Evolutionary conservation across 2,888 invertebrate genomes (phyloP).

Genomic region (Heterodera filipjevi): DNA sequence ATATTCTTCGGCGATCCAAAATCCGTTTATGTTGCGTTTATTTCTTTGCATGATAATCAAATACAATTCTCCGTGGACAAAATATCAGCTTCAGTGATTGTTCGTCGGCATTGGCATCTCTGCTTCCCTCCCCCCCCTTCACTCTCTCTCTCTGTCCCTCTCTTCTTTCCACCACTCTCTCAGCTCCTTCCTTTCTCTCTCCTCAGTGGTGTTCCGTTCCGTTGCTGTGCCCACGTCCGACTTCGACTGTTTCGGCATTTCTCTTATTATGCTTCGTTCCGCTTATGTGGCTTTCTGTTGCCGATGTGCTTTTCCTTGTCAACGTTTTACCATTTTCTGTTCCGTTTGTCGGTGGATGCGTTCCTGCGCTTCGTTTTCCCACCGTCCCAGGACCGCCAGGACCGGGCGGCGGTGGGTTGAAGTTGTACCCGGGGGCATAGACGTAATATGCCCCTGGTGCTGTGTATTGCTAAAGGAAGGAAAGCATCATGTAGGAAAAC

Average conservation of each 20-base stretch:
- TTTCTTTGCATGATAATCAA: not conserved
- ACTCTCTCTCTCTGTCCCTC: not conserved
- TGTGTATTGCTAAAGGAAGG: slow-evolving; percentile 21
- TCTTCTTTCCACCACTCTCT: not conserved
- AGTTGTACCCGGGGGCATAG: slow-evolving; percentile 25
- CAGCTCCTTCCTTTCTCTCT: not conserved
- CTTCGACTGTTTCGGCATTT: not conserved
- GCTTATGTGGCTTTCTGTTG: not conserved
- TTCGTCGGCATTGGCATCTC: no score
- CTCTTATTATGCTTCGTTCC: not conserved
- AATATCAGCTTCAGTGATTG: no score
- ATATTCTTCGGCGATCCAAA: not conserved
- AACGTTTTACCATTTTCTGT: slow-evolving; percentile 8
- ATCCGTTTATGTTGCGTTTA: no score
- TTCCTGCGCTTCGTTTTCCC: slow-evolving; percentile 7
- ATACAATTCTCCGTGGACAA: no score
- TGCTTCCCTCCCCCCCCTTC: not conserved
- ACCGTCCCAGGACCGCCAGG: slow-evolving; percentile 7
- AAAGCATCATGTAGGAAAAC: no score
- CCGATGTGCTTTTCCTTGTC: not conserved
- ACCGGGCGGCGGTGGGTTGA: slow-evolving; percentile 19
- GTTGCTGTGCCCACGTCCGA: not conserved
- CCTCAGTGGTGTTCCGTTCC: not conserved
- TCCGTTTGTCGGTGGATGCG: not conserved
- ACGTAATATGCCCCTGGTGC: slow-evolving; percentile 26